Base-by-base conservation (phyloP, 1,140 invertebrate genomes). In the Physella acuta region DNA sequence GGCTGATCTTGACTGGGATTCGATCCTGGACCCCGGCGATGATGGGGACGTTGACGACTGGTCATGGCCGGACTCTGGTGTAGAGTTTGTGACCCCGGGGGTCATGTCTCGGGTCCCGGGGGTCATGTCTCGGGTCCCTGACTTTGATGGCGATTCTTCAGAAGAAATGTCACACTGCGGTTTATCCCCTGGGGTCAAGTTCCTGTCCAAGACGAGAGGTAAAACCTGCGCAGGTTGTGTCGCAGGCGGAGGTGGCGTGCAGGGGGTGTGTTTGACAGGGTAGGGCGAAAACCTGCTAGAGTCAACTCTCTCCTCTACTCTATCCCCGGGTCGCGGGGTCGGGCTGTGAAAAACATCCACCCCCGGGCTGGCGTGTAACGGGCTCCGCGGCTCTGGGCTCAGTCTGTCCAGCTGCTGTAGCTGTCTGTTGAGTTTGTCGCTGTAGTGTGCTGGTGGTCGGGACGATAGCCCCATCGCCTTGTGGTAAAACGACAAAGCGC, bases 291-390 rank as follows among this genome's bases (percentile, higher is more conserved):
- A 37, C 14, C 53, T 37, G 53, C 17, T 66, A n/a, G 37, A 20
- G 4, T 58, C 66, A 1, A n/a, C 20, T 17, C 20, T 59, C 24
- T 68, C 66, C 55, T 68, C 66, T 5, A 68, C 66, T 49, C 56
- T 31, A 33, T 68, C 66, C 20, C 55, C 55, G 3, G 56, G 56
- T 44, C 66, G 49, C 30, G 56, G 28, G 17, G 55, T 59, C 3
- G 66, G 55, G 28, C 66, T 68, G 39, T 68, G 56, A 33, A 59
- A 68, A 11, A 60, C 36, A 36, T 67, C 64, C 36, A 44, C 14
- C 3, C 55, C 39, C 17, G 33, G 51, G 36, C 33, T 56, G 3
- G 26, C 26, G 20, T 64, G 62, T 11, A 52, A 4, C 1, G 62
- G 53, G 30, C 53, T 68, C 56, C 56, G 34, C 30, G 37, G 8